Evolutionary conservation across 92 coral and sea anemone species (phyloP).

Genomic region (Isaurus tuberculatus): DNA sequence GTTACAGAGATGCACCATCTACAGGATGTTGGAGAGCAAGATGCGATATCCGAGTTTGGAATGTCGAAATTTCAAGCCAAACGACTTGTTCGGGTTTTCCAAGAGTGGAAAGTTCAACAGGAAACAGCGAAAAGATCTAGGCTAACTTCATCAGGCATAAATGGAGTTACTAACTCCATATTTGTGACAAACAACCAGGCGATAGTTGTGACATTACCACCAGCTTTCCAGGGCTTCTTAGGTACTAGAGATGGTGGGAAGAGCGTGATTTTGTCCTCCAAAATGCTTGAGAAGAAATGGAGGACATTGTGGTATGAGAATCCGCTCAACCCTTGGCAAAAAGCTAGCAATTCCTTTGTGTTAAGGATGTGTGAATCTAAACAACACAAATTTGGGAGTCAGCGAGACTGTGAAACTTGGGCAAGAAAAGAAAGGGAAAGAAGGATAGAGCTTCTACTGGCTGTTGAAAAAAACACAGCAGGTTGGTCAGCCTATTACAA

Average conservation of each 20-base stretch:
- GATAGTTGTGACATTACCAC: conserved; percentile 50
- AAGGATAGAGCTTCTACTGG: conserved; percentile 28
- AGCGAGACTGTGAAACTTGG: conserved; percentile 45
- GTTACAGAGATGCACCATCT: conserved; percentile 46
- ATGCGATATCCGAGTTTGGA: conserved; percentile 49
- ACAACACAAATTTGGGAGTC: conserved; percentile 35
- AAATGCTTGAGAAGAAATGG: conserved; percentile 43
- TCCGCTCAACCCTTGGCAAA: conserved; percentile 48
- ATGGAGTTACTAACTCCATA: conserved; percentile 21
- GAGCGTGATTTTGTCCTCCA: conserved; percentile 36
- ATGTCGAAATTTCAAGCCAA: conserved; percentile 62
- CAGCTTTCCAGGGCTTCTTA: conserved; percentile 40
- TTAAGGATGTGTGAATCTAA: conserved; percentile 43
- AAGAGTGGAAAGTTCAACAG: conserved; percentile 52
- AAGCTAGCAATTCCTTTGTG: conserved; percentile 25
- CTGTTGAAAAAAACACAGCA: conserved; percentile 42
- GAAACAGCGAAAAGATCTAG: conserved; percentile 25
- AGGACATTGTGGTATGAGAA: conserved; percentile 33
- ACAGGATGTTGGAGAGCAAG: conserved; percentile 48
- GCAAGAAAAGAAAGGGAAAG: conserved; percentile 35
- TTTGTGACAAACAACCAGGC: conserved; percentile 51
- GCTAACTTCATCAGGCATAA: conserved; percentile 20
- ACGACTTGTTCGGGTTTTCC: conserved; percentile 53
- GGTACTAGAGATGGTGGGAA: conserved; percentile 29
- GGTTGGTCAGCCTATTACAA: conserved; percentile 45